phyloP scores from a whole-genome alignment of 2,113 vertebrate species.

The Triplophysa tibetana region DNA sequence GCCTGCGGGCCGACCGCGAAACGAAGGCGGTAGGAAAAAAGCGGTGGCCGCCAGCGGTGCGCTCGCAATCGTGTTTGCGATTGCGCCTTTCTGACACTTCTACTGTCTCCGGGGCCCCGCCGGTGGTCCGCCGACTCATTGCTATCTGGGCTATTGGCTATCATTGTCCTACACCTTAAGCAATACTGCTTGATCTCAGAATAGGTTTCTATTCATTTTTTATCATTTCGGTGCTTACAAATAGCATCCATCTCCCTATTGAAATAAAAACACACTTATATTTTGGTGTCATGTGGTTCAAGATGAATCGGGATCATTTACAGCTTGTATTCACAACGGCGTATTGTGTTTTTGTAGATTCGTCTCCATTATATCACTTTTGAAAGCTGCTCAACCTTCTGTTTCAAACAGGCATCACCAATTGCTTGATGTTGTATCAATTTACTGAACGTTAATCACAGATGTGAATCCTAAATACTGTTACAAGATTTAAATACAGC shows the following conservation, averaged over 20 bases:
- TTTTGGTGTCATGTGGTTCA: neutral
- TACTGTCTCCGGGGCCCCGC: no score
- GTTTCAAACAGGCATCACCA: slow-evolving; percentile 4
- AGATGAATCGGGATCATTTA: slow-evolving; percentile 7
- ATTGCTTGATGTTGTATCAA: slow-evolving; percentile 9
- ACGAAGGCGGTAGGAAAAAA: no score
- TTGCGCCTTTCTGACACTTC: no score
- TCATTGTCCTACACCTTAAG: neutral
- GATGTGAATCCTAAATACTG: neutral
- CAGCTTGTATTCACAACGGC: neutral
- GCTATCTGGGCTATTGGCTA: no score
- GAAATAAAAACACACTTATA: neutral
- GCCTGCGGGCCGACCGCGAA: no score
- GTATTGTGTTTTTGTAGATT: slow-evolving; percentile 13
- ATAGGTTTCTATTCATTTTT: neutral
- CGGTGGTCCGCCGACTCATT: no score
- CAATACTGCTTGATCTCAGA: neutral
- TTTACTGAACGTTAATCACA: slow-evolving; percentile 32
- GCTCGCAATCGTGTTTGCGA: no score
- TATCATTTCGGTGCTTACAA: neutral
- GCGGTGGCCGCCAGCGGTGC: no score
- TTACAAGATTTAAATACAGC: slow-evolving; percentile 20
- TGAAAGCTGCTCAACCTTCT: neutral
- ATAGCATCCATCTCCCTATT: neutral
- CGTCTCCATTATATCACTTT: neutral